phyloP scores from a whole-genome alignment of 2,888 invertebrate genomes.

The Agrotis exclamationis region DNA sequence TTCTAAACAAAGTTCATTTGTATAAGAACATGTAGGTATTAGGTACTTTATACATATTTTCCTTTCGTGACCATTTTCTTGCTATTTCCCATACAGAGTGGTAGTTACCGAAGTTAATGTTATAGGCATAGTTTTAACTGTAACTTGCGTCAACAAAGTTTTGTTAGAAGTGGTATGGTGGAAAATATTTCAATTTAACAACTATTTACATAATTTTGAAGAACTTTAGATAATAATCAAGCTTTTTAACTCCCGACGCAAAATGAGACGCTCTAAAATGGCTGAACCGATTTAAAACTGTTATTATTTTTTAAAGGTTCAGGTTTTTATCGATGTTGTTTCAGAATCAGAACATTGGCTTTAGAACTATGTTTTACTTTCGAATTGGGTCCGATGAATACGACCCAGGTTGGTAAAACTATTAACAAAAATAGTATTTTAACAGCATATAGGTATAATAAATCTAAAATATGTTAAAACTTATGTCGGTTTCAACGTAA shows the following conservation, averaged over 20 bases:
- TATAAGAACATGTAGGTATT: slow-evolving; percentile 11
- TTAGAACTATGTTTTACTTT: no score
- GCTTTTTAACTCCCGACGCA: no score
- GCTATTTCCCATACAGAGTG: not conserved
- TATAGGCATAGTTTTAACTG: slow-evolving; percentile 5
- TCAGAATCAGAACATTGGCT: no score
- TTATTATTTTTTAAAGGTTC: no score
- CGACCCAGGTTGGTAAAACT: no score
- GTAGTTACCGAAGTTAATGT: not conserved
- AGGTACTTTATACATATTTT: slow-evolving; percentile 22
- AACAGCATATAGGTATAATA: slow-evolving; percentile 24
- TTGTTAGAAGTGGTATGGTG: not conserved
- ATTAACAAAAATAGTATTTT: no score
- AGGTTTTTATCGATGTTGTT: no score
- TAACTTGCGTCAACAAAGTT: not conserved
- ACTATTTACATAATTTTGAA: not conserved
- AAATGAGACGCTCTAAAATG: no score
- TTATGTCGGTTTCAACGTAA: slow-evolving; percentile 20
- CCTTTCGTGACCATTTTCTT: slow-evolving; percentile 12
- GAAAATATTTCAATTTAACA: not conserved
- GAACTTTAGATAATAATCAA: no score
- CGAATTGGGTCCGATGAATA: no score
- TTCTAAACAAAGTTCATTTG: slow-evolving; percentile 45
- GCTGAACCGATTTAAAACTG: no score
- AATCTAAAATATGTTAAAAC: slow-evolving; percentile 42